phyloP scores from a whole-genome alignment of 2,888 invertebrate genomes.

The Cantharis flavilabris region DNA sequence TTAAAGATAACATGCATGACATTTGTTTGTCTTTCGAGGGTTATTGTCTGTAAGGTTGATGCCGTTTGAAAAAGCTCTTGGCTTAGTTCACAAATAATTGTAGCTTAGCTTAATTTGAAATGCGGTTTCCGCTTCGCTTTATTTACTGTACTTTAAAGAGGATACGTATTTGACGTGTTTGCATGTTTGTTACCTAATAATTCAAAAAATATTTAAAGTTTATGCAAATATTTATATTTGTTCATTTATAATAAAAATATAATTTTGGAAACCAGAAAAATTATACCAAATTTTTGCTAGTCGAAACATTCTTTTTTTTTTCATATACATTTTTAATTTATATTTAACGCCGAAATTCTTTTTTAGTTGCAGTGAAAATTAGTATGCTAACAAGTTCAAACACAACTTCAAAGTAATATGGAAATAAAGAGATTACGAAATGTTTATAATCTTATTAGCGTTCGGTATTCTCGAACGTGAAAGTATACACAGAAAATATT shows the following conservation, averaged over 20 bases:
- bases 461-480: too few species aligned
- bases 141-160: not conserved
- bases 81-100: not conserved
- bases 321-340: too few species aligned
- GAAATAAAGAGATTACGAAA: not conserved
- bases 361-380: not conserved
- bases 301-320: too few species aligned
- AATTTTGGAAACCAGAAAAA: too few species aligned
- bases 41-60: too few species aligned
- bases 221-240: too few species aligned
- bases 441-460: not conserved
- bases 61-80: too few species aligned
- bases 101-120: not conserved
- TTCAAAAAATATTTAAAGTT: not conserved
- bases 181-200: not conserved
- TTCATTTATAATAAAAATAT: too few species aligned
- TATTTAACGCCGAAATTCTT: not conserved
- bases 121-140: not conserved
- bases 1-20: too few species aligned
- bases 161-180: not conserved
- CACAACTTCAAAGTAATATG: not conserved
- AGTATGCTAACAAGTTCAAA: not conserved
- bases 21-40: too few species aligned
- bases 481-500: not conserved
- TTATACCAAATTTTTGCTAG: too few species aligned